Conservation (phyloP, 92 coral and sea anemone genomes). For the Palythoa grandis region DNA sequence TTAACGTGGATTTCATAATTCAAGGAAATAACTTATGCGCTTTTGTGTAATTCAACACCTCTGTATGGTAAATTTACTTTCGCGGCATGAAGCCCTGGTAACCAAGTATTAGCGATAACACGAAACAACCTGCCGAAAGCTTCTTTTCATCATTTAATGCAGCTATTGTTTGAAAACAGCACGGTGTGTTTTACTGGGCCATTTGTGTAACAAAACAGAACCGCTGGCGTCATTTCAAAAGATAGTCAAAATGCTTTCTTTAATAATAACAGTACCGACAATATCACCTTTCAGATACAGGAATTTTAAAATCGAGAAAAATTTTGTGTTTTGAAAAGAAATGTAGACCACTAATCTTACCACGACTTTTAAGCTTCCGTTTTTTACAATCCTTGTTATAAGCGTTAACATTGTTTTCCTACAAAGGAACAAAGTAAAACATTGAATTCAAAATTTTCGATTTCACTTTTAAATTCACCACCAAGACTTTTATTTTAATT, state of each 20-base stretch:
- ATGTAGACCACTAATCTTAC: not conserved
- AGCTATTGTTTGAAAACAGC: not conserved
- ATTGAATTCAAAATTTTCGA: not conserved
- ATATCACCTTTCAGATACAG: not conserved
- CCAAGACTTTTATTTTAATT: conserved; percentile 1
- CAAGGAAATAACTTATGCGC: not conserved
- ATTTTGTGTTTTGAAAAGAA: not conserved
- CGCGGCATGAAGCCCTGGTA: not conserved
- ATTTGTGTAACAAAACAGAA: not conserved
- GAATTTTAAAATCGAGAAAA: not conserved
- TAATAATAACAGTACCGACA: not conserved
- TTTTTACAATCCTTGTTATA: not conserved
- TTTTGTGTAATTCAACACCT: not conserved
- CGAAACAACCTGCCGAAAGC: not conserved
- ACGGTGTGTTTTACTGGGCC: not conserved
- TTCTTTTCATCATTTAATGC: not conserved
- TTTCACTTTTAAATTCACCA: conserved; percentile 6
- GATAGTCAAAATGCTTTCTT: not conserved
- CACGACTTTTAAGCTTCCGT: not conserved
- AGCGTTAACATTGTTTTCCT: not conserved
- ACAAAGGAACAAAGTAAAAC: not conserved
- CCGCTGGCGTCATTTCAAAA: conserved; percentile 2
- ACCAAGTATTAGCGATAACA: not conserved
- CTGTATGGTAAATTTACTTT: not conserved
- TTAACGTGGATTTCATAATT: not conserved